These are phyloP conservation scores for Scolopax bukidnonensis DNA, from an alignment of 2,797 vertebrate species.

Conservation along the genomic window DNA sequence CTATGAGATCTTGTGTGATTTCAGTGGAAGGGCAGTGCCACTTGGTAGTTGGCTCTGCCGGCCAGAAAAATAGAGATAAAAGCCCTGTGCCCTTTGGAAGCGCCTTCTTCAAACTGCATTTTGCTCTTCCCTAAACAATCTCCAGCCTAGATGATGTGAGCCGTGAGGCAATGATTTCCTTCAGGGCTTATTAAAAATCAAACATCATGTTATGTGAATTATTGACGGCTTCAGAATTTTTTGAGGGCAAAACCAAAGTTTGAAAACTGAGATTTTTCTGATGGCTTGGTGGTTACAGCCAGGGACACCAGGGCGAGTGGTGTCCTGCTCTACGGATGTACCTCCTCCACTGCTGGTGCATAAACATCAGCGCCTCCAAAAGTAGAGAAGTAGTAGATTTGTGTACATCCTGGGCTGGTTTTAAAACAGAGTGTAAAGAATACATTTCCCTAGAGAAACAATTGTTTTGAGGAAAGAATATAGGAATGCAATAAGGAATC, in stretches of 20 bases:
- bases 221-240: not conserved
- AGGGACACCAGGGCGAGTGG: not conserved
- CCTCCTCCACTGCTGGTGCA: not conserved
- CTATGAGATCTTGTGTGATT: not conserved
- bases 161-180: not conserved
- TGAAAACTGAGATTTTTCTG: not conserved
- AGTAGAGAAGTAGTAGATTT: not conserved
- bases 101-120: not conserved
- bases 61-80: not conserved
- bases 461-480: not conserved
- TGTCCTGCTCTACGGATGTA: not conserved
- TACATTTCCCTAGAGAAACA: not conserved
- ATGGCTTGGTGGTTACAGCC: not conserved
- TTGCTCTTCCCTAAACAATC: not conserved
- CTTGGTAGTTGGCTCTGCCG: not conserved
- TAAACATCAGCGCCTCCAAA: not conserved
- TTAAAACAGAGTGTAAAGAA: not conserved
- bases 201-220: not conserved
- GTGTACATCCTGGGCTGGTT: not conserved
- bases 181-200: not conserved
- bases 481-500: not conserved
- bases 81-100: not conserved
- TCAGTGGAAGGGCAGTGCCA: not conserved
- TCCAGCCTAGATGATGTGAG: not conserved
- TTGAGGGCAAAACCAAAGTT: not conserved